Base-by-base conservation (phyloP, 2,113 vertebrate genomes). In the Spea multiplicata region DNA sequence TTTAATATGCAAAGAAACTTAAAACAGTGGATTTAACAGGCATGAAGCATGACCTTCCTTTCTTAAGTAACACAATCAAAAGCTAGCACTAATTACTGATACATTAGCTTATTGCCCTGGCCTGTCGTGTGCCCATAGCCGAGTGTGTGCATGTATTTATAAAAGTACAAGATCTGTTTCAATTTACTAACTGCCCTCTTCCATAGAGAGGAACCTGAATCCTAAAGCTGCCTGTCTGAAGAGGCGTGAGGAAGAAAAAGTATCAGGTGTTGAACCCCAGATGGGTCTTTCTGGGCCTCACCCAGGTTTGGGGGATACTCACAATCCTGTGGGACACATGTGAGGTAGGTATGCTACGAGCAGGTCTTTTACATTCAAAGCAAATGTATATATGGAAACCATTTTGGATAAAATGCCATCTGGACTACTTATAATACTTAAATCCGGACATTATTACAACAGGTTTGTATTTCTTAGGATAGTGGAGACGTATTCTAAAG, bases 151-250 rank as follows among this genome's bases (percentile, higher is more conserved):
- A 30, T 30, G 30, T 30, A 30, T 30, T 30, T 2, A 30, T 30
- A 30, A 30, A 30, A 30, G 55, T 12, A 4, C 55, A 59, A 59
- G 55, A 3, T 5, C 12, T 59, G 14, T 5, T 59, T 12, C 12
- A 13, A 12, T 12, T 1, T 12, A 8, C 55, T 59, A 13, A 59
- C 10, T 59, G 5, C 7, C 84, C 66, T 82, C 47, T 61, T 80
- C 75, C 80, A 14, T 76, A 99, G 97, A 99, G 86, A 95, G 97
- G 73, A 99, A 99, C 88, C 94, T 99, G 84, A 99, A 99, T 87
- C 97, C 97, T 44, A 99, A 99, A 88, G 97, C 96, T 0, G 97
- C 97, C 76, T 99, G 97, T 92, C 88, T 99, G 93, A 99, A 99
- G 84, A 95, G 97, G 2, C 91, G 97, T 0, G 97, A 99, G 86